A percentile compares a stretch with the other conserved stretches of the same genome.
These are phyloP conservation scores for Cecidostiba fungosa DNA, from an alignment of 2,888 invertebrate species.

Conservation along the genomic window DNA sequence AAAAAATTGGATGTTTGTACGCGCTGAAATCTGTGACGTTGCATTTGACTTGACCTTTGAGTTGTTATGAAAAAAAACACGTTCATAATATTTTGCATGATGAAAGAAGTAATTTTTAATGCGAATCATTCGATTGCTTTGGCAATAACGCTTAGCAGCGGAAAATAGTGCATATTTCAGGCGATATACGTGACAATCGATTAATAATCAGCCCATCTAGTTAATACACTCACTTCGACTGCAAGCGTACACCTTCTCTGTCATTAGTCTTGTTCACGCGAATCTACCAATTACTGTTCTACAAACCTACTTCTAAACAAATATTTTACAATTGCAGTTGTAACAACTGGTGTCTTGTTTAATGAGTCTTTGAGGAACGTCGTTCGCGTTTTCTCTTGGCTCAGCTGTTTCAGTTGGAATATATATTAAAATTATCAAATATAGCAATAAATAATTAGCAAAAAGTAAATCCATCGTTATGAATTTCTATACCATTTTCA, in stretches of 20 bases:
- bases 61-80: not conserved
- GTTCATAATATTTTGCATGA: not conserved
- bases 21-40: not conserved
- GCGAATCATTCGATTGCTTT: not conserved
- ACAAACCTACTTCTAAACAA: constrained; percentile 13
- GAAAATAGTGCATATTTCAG: not conserved
- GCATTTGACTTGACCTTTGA: not conserved
- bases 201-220: not conserved
- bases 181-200: not conserved
- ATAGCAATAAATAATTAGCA: too few relatives aligned
- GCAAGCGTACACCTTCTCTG: not conserved
- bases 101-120: too few relatives aligned
- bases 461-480: too few relatives aligned
- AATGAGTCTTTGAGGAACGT: not conserved
- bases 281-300: constrained; percentile 21
- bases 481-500: too few relatives aligned
- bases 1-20: not conserved
- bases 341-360: not conserved
- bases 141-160: not conserved
- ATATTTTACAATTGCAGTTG: not conserved
- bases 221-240: not conserved
- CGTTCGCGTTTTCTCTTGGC: not conserved
- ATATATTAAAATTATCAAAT: not conserved
- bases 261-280: not conserved
- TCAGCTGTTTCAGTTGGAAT: not conserved